phyloP scores from a whole-genome alignment of 2,113 vertebrate genomes.

The Rana temporaria region DNA sequence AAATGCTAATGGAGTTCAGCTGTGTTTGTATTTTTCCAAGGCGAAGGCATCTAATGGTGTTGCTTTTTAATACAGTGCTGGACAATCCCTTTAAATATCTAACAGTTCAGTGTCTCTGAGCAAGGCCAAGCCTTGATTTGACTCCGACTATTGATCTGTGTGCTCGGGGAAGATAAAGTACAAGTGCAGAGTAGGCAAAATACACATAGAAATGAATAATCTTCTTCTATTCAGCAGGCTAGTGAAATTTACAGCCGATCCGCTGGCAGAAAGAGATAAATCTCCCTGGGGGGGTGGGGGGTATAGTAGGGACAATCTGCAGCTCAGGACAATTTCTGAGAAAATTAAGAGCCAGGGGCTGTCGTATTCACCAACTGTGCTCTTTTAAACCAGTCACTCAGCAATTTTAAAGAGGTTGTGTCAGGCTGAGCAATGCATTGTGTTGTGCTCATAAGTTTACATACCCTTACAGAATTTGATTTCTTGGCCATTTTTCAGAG shows the following conservation, averaged over 20 bases:
- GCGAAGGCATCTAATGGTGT: too few relatives aligned
- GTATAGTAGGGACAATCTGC: neutral
- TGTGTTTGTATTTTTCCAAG: too few relatives aligned
- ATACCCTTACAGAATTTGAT: too few relatives aligned
- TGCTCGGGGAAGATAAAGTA: constrained; percentile 14
- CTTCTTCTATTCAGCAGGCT: neutral
- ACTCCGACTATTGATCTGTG: constrained; percentile 16
- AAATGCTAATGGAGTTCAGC: too few relatives aligned
- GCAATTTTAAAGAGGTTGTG: too few relatives aligned
- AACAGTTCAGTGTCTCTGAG: neutral
- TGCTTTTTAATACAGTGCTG: too few relatives aligned
- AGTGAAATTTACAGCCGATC: constrained; percentile 30
- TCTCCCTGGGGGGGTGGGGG: neutral
- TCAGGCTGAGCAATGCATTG: too few relatives aligned
- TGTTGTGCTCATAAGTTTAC: too few relatives aligned
- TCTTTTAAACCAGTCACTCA: too few relatives aligned
- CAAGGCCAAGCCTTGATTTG: neutral
- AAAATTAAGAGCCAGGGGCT: neutral
- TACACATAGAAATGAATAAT: constrained; percentile 21
- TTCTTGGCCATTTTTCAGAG: too few relatives aligned
- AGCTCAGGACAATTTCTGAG: neutral
- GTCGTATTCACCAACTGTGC: too few relatives aligned
- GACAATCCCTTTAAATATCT: neutral
- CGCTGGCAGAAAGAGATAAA: constrained; percentile 16
- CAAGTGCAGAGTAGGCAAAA: constrained; percentile 17